These are phyloP conservation scores for Dyspetes luteomarginatus DNA, from an alignment of 2,888 invertebrate species.

Conservation along the genomic window DNA sequence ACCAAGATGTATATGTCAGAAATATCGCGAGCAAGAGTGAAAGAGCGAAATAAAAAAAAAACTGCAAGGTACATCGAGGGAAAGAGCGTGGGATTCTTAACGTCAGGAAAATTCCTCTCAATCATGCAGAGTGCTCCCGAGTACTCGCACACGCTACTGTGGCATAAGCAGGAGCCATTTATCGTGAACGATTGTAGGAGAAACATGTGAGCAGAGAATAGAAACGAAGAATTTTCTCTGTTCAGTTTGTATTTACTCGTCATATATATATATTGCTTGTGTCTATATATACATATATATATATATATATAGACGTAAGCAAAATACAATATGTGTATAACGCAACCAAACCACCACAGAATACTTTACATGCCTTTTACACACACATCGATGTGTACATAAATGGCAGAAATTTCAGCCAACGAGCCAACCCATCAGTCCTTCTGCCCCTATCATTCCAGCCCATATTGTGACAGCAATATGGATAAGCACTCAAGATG, in stretches of 20 bases:
- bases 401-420: constrained; percentile 25
- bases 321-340: not conserved
- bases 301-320: not conserved
- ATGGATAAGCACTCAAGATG: constrained; percentile 45
- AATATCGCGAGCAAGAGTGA: constrained; percentile 23
- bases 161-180: constrained; percentile 56
- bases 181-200: constrained; percentile 46
- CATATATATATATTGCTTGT: not conserved
- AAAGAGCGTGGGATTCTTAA: constrained; percentile 43
- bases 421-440: constrained; percentile 17
- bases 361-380: not conserved
- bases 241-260: constrained; percentile 12
- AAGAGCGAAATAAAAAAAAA: constrained; percentile 26
- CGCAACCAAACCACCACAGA: not conserved
- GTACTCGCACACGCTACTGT: constrained; percentile 17
- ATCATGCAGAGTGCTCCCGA: constrained; percentile 59
- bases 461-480: constrained; percentile 43
- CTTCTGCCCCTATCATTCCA: not conserved
- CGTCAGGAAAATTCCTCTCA: constrained; percentile 59
- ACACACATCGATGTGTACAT: not conserved
- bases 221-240: constrained; percentile 40
- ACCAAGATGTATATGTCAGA: constrained; percentile 2
- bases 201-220: constrained; percentile 45
- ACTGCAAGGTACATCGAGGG: not conserved
- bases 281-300: not conserved